phyloP scores from a whole-genome alignment of 2,113 vertebrate genomes.

The Oncorhynchus gorbuscha region DNA sequence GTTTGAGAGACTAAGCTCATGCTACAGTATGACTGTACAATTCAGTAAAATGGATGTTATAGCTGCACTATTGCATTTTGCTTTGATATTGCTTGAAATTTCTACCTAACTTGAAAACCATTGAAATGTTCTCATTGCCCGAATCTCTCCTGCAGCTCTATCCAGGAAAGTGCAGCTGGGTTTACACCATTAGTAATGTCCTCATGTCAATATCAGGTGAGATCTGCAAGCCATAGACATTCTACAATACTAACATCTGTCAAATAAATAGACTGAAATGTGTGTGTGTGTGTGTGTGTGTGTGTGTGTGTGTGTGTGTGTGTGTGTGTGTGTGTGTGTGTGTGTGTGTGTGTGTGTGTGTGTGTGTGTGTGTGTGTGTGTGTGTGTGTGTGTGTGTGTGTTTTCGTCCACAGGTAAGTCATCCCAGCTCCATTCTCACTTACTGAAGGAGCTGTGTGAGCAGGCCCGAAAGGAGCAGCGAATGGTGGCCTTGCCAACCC shows the following conservation, averaged over 20 bases:
- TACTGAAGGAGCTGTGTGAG: conserved; percentile 82
- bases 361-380: conserved; percentile 1
- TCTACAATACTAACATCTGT: neutral
- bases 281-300: neutral
- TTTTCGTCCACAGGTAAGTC: conserved; percentile 78
- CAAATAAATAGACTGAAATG: neutral
- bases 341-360: conserved; percentile 1
- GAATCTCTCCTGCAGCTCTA: conserved; percentile 67
- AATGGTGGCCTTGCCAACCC: conserved; percentile 79
- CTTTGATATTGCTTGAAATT: too few species aligned
- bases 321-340: neutral
- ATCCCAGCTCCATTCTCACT: conserved; percentile 85
- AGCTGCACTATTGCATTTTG: too few species aligned
- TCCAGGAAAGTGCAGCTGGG: conserved; percentile 84
- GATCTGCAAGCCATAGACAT: neutral
- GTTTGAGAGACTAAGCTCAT: too few species aligned
- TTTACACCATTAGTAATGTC: conserved; percentile 83
- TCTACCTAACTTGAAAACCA: too few species aligned
- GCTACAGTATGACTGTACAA: too few species aligned
- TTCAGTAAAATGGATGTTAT: too few species aligned
- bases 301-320: conserved; percentile 1
- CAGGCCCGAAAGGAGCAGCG: conserved; percentile 79
- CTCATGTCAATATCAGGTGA: conserved; percentile 91
- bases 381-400: conserved; percentile 3
- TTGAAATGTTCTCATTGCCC: too few species aligned